These are phyloP conservation scores for Drosophila pseudotakahashii DNA, from an alignment of 2,888 invertebrate genomes.

Conservation along the genomic window DNA sequence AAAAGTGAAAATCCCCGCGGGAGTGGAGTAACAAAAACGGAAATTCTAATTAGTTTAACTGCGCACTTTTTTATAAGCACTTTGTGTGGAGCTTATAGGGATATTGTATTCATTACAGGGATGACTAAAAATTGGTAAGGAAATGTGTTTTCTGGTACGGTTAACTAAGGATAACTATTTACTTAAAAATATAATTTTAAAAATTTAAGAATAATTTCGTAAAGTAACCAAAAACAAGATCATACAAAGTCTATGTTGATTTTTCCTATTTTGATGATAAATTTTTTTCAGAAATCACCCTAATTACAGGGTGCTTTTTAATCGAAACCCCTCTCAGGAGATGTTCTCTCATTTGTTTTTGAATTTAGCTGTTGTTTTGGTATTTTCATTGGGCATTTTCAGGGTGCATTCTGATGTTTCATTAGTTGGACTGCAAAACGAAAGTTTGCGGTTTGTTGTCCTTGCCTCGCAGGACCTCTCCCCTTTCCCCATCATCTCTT, in stretches of 20 bases:
- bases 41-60: slow-evolving; percentile 41
- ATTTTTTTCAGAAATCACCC: too few species aligned
- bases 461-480: slow-evolving; percentile 5
- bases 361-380: slow-evolving; percentile 15
- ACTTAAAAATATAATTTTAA: neutral
- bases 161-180: too few species aligned
- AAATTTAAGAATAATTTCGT: too few species aligned
- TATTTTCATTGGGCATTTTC: slow-evolving; percentile 40
- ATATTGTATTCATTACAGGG: too few species aligned
- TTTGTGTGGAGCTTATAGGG: neutral
- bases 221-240: too few species aligned
- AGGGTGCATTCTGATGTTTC: slow-evolving; percentile 42
- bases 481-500: neutral
- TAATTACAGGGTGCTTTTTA: neutral
- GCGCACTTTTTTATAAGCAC: slow-evolving; percentile 6
- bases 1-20: neutral
- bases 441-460: slow-evolving; percentile 49
- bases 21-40: slow-evolving; percentile 12
- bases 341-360: slow-evolving; percentile 2
- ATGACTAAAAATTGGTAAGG: too few species aligned
- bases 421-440: slow-evolving; percentile 43
- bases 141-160: too few species aligned
- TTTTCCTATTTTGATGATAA: too few species aligned
- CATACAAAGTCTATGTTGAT: too few species aligned
- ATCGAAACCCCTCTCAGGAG: neutral